phyloP scores from a whole-genome alignment of 2,797 vertebrate genomes.

The Sebastes matsubarae region DNA sequence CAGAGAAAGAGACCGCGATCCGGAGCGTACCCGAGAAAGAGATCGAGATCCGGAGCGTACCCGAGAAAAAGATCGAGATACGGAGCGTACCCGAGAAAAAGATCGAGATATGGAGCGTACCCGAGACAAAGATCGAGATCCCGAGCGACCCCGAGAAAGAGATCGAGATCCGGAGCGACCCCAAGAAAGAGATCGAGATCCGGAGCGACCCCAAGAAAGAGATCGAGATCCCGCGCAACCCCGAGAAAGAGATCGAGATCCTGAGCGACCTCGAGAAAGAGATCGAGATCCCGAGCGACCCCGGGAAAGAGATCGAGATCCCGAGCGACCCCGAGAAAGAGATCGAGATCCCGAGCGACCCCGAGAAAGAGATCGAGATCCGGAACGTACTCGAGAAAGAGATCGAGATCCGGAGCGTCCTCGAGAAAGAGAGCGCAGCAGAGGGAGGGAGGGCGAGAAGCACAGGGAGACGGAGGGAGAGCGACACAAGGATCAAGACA shows the following conservation, averaged over 20 bases:
- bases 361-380: slow-evolving; percentile 13
- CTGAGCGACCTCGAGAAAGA: rapidly evolving
- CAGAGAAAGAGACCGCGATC: slow-evolving; percentile 76
- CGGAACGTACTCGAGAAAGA: slow-evolving; percentile 58
- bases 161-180: slow-evolving; percentile 43
- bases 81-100: slow-evolving; percentile 72
- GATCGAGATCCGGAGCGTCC: slow-evolving; percentile 57
- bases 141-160: slow-evolving; percentile 45
- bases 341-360: too few relatives aligned
- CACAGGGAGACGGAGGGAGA: slow-evolving; percentile 53
- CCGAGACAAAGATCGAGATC: slow-evolving; percentile 62
- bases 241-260: slow-evolving; percentile 71
- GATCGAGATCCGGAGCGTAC: slow-evolving; percentile 51
- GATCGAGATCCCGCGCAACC: background rate
- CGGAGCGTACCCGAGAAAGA: slow-evolving; percentile 58
- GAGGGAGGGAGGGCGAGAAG: slow-evolving; percentile 47
- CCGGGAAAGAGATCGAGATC: too few relatives aligned
- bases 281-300: background rate
- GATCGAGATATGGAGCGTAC: slow-evolving; percentile 66
- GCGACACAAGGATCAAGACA: slow-evolving; percentile 49
- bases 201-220: slow-evolving; percentile 49
- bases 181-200: slow-evolving; percentile 76
- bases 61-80: slow-evolving; percentile 63
- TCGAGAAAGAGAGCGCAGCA: slow-evolving; percentile 75
- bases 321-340: too few relatives aligned